A percentile compares a stretch with the other conserved stretches of the same genome.
Evolutionary conservation across 2,113 vertebrate species (phyloP).

Genomic region (Rhinolophus sinicus): DNA sequence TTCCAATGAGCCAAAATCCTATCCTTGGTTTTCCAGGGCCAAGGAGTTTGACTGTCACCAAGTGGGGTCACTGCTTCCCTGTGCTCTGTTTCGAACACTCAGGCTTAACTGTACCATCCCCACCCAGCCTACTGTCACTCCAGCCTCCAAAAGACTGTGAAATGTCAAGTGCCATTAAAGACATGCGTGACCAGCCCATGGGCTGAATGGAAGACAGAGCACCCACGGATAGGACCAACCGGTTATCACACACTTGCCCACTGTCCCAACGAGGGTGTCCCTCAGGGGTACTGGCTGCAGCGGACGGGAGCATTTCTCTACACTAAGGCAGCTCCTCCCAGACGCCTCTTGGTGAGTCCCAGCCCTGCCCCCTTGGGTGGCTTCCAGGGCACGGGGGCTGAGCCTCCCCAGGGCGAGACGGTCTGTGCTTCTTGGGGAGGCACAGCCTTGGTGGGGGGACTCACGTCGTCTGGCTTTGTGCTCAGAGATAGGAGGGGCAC

Average conservation of each 20-base stretch:
- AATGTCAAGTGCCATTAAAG: not conserved
- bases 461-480: not conserved
- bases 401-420: rapidly evolving
- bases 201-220: not conserved
- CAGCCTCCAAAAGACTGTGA: not conserved
- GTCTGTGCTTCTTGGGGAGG: not conserved
- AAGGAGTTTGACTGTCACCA: not conserved
- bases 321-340: too few relatives aligned
- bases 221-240: rapidly evolving
- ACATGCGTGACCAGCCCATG: not conserved
- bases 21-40: not conserved
- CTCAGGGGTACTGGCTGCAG: rapidly evolving
- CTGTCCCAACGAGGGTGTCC: not conserved
- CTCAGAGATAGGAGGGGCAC: not conserved
- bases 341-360: not conserved
- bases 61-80: not conserved
- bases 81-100: not conserved
- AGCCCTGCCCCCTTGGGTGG: not conserved
- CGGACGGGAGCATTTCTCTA: not conserved
- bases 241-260: not conserved
- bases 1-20: too few relatives aligned
- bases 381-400: rapidly evolving
- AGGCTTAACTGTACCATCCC: not conserved
- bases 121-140: not conserved
- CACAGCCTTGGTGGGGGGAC: not conserved